These are phyloP conservation scores for Stigmatopora argus DNA, from an alignment of 2,113 vertebrate genomes.

Conservation along the genomic window DNA sequence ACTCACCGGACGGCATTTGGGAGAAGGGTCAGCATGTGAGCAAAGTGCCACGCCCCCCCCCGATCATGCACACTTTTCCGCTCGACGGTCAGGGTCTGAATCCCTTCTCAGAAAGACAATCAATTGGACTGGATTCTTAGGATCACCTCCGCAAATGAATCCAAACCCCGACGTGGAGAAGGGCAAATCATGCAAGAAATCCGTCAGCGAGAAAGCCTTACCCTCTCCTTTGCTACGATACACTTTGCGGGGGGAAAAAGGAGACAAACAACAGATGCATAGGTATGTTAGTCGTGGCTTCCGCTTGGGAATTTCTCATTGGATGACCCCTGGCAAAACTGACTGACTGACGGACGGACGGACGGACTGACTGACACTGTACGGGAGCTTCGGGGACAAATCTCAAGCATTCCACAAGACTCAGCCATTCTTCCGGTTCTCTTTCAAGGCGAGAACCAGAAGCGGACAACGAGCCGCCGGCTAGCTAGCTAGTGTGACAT, in stretches of 20 bases:
- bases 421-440: no score
- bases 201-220: slow-evolving; percentile 66
- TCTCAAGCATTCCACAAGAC: no score
- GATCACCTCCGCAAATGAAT: slow-evolving; percentile 51
- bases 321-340: no score
- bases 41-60: slow-evolving; percentile 25
- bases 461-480: no score
- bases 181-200: slow-evolving; percentile 66
- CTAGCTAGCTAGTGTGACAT: no score
- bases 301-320: neutral
- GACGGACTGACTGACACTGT: no score
- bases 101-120: slow-evolving; percentile 54
- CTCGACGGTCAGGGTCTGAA: slow-evolving; percentile 47
- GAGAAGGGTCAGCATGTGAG: slow-evolving; percentile 53
- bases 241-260: slow-evolving; percentile 69
- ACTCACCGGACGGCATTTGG: slow-evolving; percentile 41
- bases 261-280: slow-evolving; percentile 67
- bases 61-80: slow-evolving; percentile 51
- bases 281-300: slow-evolving; percentile 55
- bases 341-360: no score
- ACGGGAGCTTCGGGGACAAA: no score
- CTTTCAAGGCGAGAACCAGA: no score
- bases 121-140: slow-evolving; percentile 11
- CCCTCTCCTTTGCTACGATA: slow-evolving; percentile 77
- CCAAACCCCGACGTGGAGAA: slow-evolving; percentile 46